Base-by-base conservation (phyloP, 2,888 invertebrate species). In the Drosophila colorata region DNA sequence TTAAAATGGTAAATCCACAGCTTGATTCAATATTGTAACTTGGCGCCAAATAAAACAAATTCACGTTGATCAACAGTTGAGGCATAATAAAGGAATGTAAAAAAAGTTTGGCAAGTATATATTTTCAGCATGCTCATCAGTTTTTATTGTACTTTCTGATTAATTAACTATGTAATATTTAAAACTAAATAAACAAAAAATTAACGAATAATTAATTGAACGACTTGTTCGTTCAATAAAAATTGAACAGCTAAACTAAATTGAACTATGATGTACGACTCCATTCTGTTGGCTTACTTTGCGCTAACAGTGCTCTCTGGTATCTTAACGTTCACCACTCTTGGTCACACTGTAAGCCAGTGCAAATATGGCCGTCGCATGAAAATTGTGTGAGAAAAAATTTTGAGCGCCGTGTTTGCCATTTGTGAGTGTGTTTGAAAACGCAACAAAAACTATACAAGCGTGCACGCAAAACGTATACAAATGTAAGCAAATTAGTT, bases 401-500 rank as follows among this genome's bases (percentile, higher is more conserved):
- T 69, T 44, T 68, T 70, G 20, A 63, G 63, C 80, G 80, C 69
- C 86, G 88, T 88, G 86, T 67, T 69, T 69, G 65, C 64, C 49
- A 71, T 70, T 74, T 64, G 64, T 68, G 48, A 61, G 64, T 63
- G 48, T 64, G 37, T 60, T 43, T 57, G 25, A 61, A 66, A 61
- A 69, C 63, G 11, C 56, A 53, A 61, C 56, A 47, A 72, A 86
- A 77, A 67, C 57, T 63, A 69, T 74, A 74, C 51, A 74, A 86
- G 88, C 77, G 88, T 83, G 74, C 63, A 69, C 71, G 66, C 70
- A 76, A 80, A 80, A 87, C 78, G 89, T 85, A 78, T 78, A 72
- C 73, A 83, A 90, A 80, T 74, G 78, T 78, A 77, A 83, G 82
- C 89, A 75, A 79, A 58, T 70, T 78, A 85, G 75, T 83, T 73